A percentile compares a stretch with the other conserved stretches of the same genome.
phyloP scores from a whole-genome alignment of 2,113 vertebrate genomes.

The Anarhynchus alexandrinus region DNA sequence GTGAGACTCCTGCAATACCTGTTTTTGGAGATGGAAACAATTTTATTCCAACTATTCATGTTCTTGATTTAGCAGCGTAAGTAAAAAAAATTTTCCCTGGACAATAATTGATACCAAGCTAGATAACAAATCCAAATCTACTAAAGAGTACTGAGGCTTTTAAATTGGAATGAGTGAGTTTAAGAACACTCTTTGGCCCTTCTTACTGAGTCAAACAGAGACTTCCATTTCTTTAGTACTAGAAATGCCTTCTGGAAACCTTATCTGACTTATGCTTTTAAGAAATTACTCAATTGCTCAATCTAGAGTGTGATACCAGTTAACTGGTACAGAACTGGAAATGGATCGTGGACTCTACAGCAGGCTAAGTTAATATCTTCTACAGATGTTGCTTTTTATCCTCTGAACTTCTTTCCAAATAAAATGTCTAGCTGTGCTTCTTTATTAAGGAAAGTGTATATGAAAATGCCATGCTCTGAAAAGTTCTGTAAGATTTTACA shows the following conservation, averaged over 20 bases:
- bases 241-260: neutral
- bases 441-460: neutral
- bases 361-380: neutral
- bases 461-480: neutral
- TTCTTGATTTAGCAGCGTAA: constrained; percentile 87
- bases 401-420: neutral
- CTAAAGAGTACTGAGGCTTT: neutral
- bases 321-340: neutral
- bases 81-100: neutral
- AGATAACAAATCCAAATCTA: neutral
- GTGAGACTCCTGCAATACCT: constrained; percentile 73
- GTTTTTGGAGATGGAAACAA: constrained; percentile 88
- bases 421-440: neutral
- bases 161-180: neutral
- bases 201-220: neutral
- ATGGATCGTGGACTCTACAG: neutral
- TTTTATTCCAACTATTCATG: constrained; percentile 85
- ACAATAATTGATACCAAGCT: neutral
- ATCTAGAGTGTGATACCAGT: neutral
- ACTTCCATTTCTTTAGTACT: neutral
- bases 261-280: neutral
- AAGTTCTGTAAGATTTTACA: neutral
- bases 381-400: neutral
- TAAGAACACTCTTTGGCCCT: neutral
- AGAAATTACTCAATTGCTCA: neutral